Evolutionary conservation across 1,140 invertebrate species (phyloP).

Genomic region (Eubasilissa regina): DNA sequence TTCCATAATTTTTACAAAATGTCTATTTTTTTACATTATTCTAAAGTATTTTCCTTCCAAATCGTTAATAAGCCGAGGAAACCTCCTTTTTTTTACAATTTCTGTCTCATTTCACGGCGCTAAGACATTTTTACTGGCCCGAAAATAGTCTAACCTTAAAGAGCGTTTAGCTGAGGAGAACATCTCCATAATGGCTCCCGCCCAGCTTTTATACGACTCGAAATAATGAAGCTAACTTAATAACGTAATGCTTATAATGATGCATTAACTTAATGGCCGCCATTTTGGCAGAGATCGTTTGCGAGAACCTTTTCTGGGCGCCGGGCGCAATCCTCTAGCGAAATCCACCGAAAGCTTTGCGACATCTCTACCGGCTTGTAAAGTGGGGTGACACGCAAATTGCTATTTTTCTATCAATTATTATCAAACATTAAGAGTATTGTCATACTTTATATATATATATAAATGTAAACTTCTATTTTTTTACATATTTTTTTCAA

Average conservation of each 20-base stretch:
- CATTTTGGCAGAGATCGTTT: conserved; percentile 49
- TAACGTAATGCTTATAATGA: conserved; percentile 58
- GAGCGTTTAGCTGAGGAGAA: conserved; percentile 40
- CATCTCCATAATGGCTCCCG: conserved; percentile 45
- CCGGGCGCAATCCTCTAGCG: conserved; percentile 7
- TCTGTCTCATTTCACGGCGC: conserved; percentile 51
- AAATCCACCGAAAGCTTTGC: conserved; percentile 29
- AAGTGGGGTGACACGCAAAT: conserved; percentile 11
- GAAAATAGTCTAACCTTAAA: conserved; percentile 52
- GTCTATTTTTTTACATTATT: too few relatives aligned
- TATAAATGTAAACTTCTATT: too few relatives aligned
- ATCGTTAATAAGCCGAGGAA: conserved; percentile 33
- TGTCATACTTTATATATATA: too few relatives aligned
- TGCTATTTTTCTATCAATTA: conserved; percentile 22
- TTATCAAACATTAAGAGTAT: too few relatives aligned
- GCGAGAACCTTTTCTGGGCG: conserved; percentile 31
- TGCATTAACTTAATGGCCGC: conserved; percentile 55
- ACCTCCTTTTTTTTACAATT: conserved; percentile 48
- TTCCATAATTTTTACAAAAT: too few relatives aligned
- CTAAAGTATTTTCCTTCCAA: background rate
- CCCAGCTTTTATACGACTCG: conserved; percentile 53
- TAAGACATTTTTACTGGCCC: conserved; percentile 55
- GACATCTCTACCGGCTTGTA: conserved; percentile 2
- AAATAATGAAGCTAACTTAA: conserved; percentile 58
- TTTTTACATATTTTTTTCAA: too few relatives aligned